Percentiles rank a stretch among this genome's conserved stretches.
phyloP scores from a whole-genome alignment of 1,140 invertebrate genomes.

The Lordiphosa collinella region DNA sequence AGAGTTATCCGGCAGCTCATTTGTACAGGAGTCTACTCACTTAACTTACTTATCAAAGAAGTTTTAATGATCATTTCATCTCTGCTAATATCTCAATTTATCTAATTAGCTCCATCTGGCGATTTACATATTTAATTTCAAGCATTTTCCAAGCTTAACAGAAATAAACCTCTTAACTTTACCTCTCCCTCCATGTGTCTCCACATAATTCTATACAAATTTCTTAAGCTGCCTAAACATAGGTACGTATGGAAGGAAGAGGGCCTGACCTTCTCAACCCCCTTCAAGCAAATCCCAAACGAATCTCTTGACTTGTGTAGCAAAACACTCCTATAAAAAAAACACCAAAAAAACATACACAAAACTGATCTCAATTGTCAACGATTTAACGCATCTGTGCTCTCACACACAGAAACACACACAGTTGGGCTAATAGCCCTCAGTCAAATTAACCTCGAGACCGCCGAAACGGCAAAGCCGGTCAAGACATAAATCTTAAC shows the following conservation, averaged over 20 bases:
- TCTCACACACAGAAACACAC: constrained; percentile 9
- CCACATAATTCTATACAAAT: not conserved
- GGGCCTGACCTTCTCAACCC: constrained; percentile 32
- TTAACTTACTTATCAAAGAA: no score
- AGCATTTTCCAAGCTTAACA: no score
- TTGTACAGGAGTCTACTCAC: no score
- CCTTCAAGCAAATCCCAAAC: constrained; percentile 4
- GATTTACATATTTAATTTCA: no score
- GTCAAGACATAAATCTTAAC: constrained; percentile 56
- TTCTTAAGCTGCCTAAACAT: not conserved
- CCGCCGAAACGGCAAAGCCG: constrained; percentile 12
- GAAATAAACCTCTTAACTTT: not conserved
- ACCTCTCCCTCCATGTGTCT: no score
- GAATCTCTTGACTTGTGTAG: constrained; percentile 28
- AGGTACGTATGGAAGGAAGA: not conserved
- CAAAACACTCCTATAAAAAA: constrained; percentile 1
- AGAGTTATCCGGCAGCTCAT: no score
- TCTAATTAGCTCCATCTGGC: no score
- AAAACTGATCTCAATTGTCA: constrained; percentile 57
- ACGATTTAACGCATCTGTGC: constrained; percentile 32
- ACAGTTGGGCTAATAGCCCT: constrained; percentile 35
- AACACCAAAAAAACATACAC: not conserved
- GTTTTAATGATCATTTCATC: no score
- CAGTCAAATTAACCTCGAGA: constrained; percentile 50
- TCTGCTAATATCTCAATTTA: no score